A percentile compares a stretch with the other conserved stretches of the same genome.
These are phyloP conservation scores for Hyaena hyaena DNA, from an alignment of 2,113 vertebrate genomes.

Conservation along the genomic window DNA sequence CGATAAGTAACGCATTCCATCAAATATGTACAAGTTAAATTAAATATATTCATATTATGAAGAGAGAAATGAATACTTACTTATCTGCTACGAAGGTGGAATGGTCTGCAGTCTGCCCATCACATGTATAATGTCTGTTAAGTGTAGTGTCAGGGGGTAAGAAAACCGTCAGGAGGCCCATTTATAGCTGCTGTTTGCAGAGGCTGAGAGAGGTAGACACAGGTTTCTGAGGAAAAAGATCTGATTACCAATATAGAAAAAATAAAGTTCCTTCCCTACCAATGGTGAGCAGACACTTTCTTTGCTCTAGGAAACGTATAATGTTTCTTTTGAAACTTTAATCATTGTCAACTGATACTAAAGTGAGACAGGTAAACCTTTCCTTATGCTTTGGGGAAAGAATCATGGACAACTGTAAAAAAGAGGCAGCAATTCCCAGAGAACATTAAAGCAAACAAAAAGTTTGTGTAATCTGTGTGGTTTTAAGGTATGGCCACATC, in stretches of 20 bases:
- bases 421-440: neutral
- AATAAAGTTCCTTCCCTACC: neutral
- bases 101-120: neutral
- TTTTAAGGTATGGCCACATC: neutral
- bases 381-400: neutral
- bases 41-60: constrained; percentile 42
- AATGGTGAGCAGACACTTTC: neutral
- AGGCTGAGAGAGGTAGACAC: neutral
- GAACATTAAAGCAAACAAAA: neutral
- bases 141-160: neutral
- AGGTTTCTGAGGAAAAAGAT: neutral
- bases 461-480: neutral
- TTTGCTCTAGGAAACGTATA: constrained; percentile 10
- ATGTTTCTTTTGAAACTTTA: constrained; percentile 18
- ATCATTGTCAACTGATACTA: neutral
- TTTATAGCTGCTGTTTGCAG: neutral
- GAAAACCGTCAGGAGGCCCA: neutral
- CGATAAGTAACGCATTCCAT: constrained; percentile 44
- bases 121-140: neutral
- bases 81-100: constrained; percentile 16
- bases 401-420: neutral
- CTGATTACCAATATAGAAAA: neutral
- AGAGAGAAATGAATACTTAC: constrained; percentile 11
- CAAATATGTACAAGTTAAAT: neutral
- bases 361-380: neutral